phyloP scores from a whole-genome alignment of 2,113 vertebrate genomes.

The Myodes glareolus region DNA sequence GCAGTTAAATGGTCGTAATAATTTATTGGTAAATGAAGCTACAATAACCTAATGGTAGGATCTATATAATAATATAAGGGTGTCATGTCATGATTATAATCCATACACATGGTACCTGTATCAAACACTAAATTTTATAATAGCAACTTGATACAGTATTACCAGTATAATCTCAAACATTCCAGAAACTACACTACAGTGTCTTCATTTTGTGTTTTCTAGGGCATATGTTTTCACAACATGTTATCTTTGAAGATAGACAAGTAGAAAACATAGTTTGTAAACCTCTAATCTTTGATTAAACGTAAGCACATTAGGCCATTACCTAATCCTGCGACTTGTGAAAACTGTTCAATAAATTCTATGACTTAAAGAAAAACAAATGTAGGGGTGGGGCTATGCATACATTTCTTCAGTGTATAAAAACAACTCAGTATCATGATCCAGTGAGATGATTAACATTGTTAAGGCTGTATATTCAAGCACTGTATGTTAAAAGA shows the following conservation, averaged over 20 bases:
- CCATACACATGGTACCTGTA: conserved; percentile 80
- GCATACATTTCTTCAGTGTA: conserved; percentile 81
- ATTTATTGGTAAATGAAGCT: conserved; percentile 82
- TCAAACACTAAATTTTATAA: conserved; percentile 82
- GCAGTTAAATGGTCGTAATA: conserved; percentile 74
- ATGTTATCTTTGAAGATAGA: conserved; percentile 83
- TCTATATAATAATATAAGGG: conserved; percentile 77
- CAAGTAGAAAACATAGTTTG: conserved; percentile 86
- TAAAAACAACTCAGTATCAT: conserved; percentile 84
- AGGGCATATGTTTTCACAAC: conserved; percentile 81
- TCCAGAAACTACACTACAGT: conserved; percentile 81
- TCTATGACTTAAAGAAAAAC: conserved; percentile 83
- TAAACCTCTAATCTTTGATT: conserved; percentile 86
- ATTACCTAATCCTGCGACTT: conserved; percentile 80
- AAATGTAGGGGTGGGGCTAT: conserved; percentile 79
- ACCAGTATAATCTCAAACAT: conserved; percentile 76
- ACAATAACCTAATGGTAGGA: conserved; percentile 77
- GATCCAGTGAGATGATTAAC: conserved; percentile 86
- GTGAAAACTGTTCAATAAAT: conserved; percentile 82
- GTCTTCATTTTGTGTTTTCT: conserved; percentile 76
- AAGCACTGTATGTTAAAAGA: conserved; percentile 95
- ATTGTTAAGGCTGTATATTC: conserved; percentile 95
- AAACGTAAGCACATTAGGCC: conserved; percentile 82
- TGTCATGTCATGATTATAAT: conserved; percentile 74
- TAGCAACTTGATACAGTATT: conserved; percentile 75